Evolutionary conservation across 2,888 invertebrate species (phyloP), one percentile per base, ranked within the genome.

Genomic region (Cerceris rybyensis): DNA sequence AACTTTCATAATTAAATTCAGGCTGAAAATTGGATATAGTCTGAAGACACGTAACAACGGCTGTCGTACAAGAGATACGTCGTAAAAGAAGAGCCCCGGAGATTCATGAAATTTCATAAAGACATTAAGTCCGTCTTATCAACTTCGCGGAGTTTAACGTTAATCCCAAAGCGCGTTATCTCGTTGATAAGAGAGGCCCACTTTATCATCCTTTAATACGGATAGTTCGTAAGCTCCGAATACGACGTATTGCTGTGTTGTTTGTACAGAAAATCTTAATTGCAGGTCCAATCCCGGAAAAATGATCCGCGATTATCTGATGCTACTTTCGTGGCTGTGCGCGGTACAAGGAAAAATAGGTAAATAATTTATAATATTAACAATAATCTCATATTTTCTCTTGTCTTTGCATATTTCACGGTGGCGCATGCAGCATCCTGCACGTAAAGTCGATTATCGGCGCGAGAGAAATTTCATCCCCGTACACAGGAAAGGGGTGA

Each of bases 251-350:
- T 28, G 28, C 28, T 4, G 28, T 4, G 28, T 46, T 11, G 46
- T 69, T 69, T 69, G 39, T 50, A 57, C 2, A 55, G 42, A 52
- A 9, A 50, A 43, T 46, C 54, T 13, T 83, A 63, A 76, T 87
- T 87, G 16, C 88, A 90, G 90, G 82, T 86, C 82, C 80, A 86
- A 83, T 74, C 75, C 77, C 81, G 87, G 88, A 86, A 91, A 90
- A 83, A 92, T 92, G 92, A 90, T 91, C 82, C 91, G 90, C 75
- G 88, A 90, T 81, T 91, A 90, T 83, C 83, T 92, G 85, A 75
- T 92, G 84, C 85, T 92, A 72, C 83, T 92, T 67, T 90, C 89
- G 75, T 91, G 90, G 90, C 85, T 92, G 61, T 91, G 90, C 82
- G 88, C 87, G 70, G 92, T 90, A 46, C 88, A 90, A 70, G 91